Evolutionary conservation across 53 echinoderm and acorn worm genomes (phyloP), one percentile per base, ranked within the genome.

Genomic region (Apostichopus leukothele): DNA sequence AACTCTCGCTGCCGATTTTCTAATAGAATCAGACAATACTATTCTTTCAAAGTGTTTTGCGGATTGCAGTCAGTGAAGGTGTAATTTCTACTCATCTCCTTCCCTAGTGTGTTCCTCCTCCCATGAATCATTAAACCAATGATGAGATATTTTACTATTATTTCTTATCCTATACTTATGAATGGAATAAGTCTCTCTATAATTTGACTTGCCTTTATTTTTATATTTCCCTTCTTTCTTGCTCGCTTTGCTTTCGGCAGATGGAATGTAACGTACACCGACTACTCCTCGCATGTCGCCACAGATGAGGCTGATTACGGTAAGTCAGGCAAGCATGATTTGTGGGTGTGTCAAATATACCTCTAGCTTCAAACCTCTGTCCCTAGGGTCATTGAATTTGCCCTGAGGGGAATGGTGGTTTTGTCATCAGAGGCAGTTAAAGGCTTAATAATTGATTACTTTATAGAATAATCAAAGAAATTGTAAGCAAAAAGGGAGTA

Each of bases 261-360:
- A 79, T 96, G 96, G 96, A 96, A 96, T 77, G 96, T 96, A 79
- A 96, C 95, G 1, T 96, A 90, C 79, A 90, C 93, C 7, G 95
- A 96, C 71, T 96, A 96, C 83, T 95, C 95, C 50, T 93, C 95
- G 5, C 96, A 96, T 89, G 93, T 95, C 19, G 85, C 93, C 50
- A 67, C 76, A 39, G 95, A 96, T 59, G 90, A 92, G 20, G 60
- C 91, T 21, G 92, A 95, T 57, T 96, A 96, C 80, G 86, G 96
- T 96, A 91, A 96, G 96, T 76, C 9, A 67, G 39, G 1, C 14
- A 11, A 39, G 12, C 7, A 16, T 85, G 85, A 85, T 85, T 85
- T 78, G 54, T 89, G 67, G 77, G 89, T 60, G 55, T 76, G 60
- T 71, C 71, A 18, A 63, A n/a, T 18, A 18, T 71, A 16, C 18